Base-by-base conservation (phyloP, 2,888 invertebrate species). In the Callyntrura sp. region DNA sequence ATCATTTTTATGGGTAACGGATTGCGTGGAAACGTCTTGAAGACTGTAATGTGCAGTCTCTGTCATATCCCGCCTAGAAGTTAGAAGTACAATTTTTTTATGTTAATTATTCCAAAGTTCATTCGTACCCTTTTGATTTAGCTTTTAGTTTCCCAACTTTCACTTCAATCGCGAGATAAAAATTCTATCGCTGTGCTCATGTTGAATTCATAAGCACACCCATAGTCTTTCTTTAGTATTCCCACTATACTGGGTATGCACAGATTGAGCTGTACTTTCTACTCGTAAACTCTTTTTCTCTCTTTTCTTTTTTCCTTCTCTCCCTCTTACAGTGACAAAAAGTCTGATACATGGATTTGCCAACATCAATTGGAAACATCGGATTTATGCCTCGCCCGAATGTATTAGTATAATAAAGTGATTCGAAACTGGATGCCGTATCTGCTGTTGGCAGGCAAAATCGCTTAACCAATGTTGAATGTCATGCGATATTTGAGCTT, bases 401-500 rank as follows among this genome's bases (percentile, higher is more conserved):
- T 55, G 28, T 28, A 55, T 55, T 78, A 28, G 55, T 57, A 78
- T 78, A 78, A 78, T 78, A 35, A 51, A 78, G n/a, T 5, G 78
- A 78, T 57, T 55, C 25, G 78, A 73, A 73, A 73, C 51, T 43
- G 4, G 45, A 73, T 25, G n/a, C 14, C 25, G 55, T 78, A 78
- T 78, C 78, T 78, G 78, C 28, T 20, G n/a, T n/a, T 78, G 78
- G 78, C 78, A 78, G 78, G 11, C 55, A n/a, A 57, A 78, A 78
- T 78, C 55, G 55, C 78, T 78, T 25, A 55, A 25, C 78, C 55
- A 25, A 55, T 78, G 23, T 78, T 55, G 55, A 78, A 78, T 78
- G 55, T 55, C 78, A 57, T 57, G 35, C 4, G 55, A 78, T 51
- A 78, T 14, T 4, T 28, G 12, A 12, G n/a, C 11, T 51, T 55